Evolutionary conservation across 2,797 vertebrate species (phyloP).

Genomic region (Cirrhinus molitorella): DNA sequence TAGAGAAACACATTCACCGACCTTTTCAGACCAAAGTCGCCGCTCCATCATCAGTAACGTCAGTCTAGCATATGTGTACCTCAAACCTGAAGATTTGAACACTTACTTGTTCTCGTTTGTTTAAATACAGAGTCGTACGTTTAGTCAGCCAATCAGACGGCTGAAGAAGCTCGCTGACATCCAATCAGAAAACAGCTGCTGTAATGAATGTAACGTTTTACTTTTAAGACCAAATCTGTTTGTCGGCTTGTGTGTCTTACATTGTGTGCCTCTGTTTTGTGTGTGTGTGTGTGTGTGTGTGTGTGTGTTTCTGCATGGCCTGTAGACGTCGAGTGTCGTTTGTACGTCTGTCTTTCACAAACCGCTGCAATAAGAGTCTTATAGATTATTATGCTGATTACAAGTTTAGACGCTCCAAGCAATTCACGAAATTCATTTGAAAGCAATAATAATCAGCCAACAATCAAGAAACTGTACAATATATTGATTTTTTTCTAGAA

Average conservation of each 20-base stretch:
- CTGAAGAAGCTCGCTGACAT: not conserved
- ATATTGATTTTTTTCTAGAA: not conserved
- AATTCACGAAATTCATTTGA: not conserved
- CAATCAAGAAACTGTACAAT: not conserved
- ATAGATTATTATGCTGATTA: not conserved
- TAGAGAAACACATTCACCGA: not conserved
- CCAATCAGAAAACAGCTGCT: slow-evolving; percentile 43
- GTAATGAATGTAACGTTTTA: slow-evolving; percentile 32
- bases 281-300: slow-evolving; percentile 22
- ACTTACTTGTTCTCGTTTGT: not conserved
- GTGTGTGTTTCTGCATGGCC: slow-evolving; percentile 13
- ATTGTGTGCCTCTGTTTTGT: not conserved
- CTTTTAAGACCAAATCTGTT: slow-evolving; percentile 52
- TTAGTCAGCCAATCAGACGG: slow-evolving; percentile 9
- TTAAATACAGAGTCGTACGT: not conserved
- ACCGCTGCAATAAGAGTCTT: not conserved
- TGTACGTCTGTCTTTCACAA: not conserved
- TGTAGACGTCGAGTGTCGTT: not conserved
- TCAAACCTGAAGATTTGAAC: not conserved
- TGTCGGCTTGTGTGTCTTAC: slow-evolving; percentile 23
- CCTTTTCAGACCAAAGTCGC: slow-evolving; percentile 17
- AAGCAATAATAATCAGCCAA: slow-evolving; percentile 35
- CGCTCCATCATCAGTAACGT: not conserved
- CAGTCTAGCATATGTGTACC: not conserved
- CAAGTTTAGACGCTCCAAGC: not conserved